Percentiles rank a stretch among this genome's conserved stretches.
Conservation (phyloP, 2,888 invertebrate genomes). For the Isoperla grammatica region DNA sequence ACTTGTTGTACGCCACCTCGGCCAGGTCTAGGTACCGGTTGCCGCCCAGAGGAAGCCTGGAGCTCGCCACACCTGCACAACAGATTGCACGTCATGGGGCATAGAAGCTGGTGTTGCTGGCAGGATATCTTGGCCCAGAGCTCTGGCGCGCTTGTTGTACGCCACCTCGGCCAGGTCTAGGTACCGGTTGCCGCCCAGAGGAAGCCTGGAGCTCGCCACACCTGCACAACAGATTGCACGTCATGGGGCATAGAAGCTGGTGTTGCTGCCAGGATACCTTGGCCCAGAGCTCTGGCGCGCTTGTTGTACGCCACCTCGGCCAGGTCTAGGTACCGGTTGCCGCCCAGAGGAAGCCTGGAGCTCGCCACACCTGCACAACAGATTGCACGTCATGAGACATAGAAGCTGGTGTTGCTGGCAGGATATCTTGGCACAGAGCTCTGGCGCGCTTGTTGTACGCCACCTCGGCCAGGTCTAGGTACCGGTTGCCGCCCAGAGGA, state of each 20-base stretch:
- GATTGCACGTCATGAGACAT: too few species aligned
- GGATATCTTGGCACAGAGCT: constrained; percentile 68
- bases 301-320: constrained; percentile 72
- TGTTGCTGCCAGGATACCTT: constrained; percentile 73
- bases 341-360: constrained; percentile 61
- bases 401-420: too few species aligned
- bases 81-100: too few species aligned
- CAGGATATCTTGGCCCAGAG: constrained; percentile 68
- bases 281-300: constrained; percentile 65
- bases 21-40: constrained; percentile 71
- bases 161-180: constrained; percentile 73
- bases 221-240: too few species aligned
- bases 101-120: too few species aligned
- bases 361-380: constrained; percentile 58
- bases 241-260: too few species aligned
- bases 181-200: constrained; percentile 63
- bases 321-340: constrained; percentile 70
- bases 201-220: constrained; percentile 59
- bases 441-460: constrained; percentile 72
- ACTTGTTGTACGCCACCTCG: constrained; percentile 69
- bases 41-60: constrained; percentile 62
- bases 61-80: constrained; percentile 57
- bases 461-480: constrained; percentile 69
- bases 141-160: constrained; percentile 70
- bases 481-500: constrained; percentile 63